Evolutionary conservation across 2,113 vertebrate genomes (phyloP).

Genomic region (Nothoprocta pentlandii): DNA sequence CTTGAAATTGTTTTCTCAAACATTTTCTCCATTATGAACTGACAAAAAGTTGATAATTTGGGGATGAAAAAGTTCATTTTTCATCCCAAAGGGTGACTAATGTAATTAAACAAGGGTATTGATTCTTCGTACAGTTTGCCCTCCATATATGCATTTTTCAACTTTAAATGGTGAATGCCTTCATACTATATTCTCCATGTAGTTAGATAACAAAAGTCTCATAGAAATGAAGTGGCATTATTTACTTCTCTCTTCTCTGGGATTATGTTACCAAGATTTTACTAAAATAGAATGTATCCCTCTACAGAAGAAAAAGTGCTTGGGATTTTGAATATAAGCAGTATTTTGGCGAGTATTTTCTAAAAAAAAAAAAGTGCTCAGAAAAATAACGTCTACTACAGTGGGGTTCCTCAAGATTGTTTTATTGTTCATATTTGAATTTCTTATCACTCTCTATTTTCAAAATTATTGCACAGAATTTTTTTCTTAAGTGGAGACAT

Average conservation of each 20-base stretch:
- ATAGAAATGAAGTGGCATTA: constrained; percentile 28
- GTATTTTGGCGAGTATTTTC: not conserved
- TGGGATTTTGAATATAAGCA: not conserved
- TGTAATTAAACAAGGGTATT: not conserved
- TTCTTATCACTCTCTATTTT: not conserved
- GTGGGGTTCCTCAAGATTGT: not conserved
- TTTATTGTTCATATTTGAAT: not conserved
- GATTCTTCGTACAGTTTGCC: constrained; percentile 8
- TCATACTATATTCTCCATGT: not conserved
- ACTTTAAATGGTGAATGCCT: not conserved
- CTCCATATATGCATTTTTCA: constrained; percentile 36
- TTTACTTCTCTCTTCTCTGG: not conserved
- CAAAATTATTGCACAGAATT: not conserved
- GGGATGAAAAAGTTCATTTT: not conserved
- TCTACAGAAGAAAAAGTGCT: not conserved
- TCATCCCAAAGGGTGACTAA: constrained; percentile 30
- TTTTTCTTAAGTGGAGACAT: not conserved
- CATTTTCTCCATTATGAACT: constrained; percentile 22
- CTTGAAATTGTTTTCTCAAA: constrained; percentile 26
- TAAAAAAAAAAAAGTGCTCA: not conserved
- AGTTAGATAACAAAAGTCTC: not conserved
- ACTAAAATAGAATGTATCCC: not conserved
- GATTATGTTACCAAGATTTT: constrained; percentile 1
- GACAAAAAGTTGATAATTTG: constrained; percentile 23
- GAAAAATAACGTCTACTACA: not conserved